Evolutionary conservation across 2,797 vertebrate species (phyloP).

Genomic region (Macropodus opercularis): DNA sequence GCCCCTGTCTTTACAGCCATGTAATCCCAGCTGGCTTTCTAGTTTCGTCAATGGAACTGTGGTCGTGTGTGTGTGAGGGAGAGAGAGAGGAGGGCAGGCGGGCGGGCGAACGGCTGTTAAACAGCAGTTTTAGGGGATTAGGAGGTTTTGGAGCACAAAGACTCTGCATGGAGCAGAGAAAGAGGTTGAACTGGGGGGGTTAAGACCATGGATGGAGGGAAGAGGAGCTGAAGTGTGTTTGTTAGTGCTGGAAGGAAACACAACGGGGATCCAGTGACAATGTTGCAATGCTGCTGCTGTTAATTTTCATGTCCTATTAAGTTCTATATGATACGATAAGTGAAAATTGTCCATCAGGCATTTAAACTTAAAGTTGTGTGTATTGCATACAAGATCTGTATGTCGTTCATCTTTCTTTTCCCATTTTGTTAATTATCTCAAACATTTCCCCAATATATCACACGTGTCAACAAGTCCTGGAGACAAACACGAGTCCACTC

Average conservation of each 20-base stretch:
- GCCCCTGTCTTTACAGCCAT: constrained; percentile 65
- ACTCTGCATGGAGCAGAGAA: constrained; percentile 67
- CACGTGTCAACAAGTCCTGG: background rate
- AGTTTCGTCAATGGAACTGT: constrained; percentile 68
- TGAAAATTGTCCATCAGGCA: too few species aligned
- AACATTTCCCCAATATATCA: background rate
- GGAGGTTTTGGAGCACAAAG: constrained; percentile 78
- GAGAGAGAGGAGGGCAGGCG: constrained; percentile 32
- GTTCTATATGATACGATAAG: too few species aligned
- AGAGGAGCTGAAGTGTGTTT: constrained; percentile 18
- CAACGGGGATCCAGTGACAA: constrained; percentile 33
- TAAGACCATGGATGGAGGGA: constrained; percentile 50
- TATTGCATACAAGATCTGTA: too few species aligned
- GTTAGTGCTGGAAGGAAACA: constrained; percentile 35
- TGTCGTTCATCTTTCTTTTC: background rate
- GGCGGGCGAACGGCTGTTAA: constrained; percentile 78
- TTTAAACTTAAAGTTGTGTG: too few species aligned
- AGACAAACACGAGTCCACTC: constrained; percentile 6
- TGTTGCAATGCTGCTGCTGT: background rate
- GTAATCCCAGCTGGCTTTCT: constrained; percentile 75
- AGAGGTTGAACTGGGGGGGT: constrained; percentile 58
- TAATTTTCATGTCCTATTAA: background rate
- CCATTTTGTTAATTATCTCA: constrained; percentile 5
- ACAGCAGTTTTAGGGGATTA: constrained; percentile 85
- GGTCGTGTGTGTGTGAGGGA: constrained; percentile 1